A percentile compares a stretch with the other conserved stretches of the same genome.
Conservation (phyloP, 35 echinoderm and acorn worm species). For the Stichopus chloronotus region DNA sequence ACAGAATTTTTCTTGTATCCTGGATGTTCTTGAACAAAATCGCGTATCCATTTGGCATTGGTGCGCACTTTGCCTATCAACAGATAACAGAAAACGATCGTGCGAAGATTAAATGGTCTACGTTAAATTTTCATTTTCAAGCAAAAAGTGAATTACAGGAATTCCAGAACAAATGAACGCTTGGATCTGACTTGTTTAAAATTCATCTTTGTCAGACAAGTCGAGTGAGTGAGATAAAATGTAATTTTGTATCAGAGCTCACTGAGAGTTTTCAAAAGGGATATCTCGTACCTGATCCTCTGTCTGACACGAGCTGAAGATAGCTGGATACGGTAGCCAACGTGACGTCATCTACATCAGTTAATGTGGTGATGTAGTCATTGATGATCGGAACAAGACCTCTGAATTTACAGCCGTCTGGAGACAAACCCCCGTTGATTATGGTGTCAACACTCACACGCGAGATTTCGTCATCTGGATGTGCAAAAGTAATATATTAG, state of each 20-base stretch:
- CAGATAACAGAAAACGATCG: neutral
- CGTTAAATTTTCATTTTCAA: too few relatives aligned
- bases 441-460: conserved; percentile 69
- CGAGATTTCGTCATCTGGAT: too few relatives aligned
- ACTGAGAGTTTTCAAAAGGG: too few relatives aligned
- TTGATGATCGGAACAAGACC: conserved; percentile 79
- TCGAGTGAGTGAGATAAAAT: too few relatives aligned
- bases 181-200: too few relatives aligned
- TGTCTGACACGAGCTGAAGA: conserved; percentile 77
- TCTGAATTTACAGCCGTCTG: conserved; percentile 60
- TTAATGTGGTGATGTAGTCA: conserved; percentile 71
- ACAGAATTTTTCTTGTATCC: conserved; percentile 86
- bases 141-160: too few relatives aligned
- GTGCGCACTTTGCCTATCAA: conserved; percentile 74
- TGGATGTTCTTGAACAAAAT: conserved; percentile 84
- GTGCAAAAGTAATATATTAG: too few relatives aligned
- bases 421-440: conserved; percentile 76
- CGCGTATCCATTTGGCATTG: conserved; percentile 79
- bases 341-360: conserved; percentile 75
- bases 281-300: conserved; percentile 70
- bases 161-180: too few relatives aligned
- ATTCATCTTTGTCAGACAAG: too few relatives aligned
- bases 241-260: too few relatives aligned
- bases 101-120: too few relatives aligned
- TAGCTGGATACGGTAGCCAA: conserved; percentile 70